Evolutionary conservation across 2,888 invertebrate genomes (phyloP).

Genomic region (Ornithoptera priamus): DNA sequence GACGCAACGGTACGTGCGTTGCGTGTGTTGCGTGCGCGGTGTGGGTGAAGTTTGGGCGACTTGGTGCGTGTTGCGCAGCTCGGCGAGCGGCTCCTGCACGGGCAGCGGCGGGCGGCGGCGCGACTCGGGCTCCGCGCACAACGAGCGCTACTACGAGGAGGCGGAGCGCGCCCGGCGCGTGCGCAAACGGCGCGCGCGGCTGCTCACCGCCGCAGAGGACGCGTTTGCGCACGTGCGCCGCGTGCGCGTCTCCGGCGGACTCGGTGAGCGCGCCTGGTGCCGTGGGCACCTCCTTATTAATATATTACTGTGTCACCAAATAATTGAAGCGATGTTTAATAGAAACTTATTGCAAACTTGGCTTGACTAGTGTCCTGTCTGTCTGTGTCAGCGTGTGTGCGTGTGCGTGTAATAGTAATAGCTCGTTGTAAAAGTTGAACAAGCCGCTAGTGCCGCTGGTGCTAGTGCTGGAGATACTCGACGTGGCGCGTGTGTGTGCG

Average conservation of each 20-base stretch:
- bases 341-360: not conserved
- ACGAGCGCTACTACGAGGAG: slow-evolving; percentile 98
- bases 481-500: too few species aligned
- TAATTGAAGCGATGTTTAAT: too few species aligned
- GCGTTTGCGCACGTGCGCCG: slow-evolving; percentile 98
- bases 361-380: too few species aligned
- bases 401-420: too few species aligned
- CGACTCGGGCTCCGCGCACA: slow-evolving; percentile 94
- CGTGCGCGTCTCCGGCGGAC: slow-evolving; percentile 72
- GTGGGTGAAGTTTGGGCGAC: too few species aligned
- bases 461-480: too few species aligned
- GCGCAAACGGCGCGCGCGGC: slow-evolving; percentile 92
- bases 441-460: too few species aligned
- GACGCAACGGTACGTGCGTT: too few species aligned
- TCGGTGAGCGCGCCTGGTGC: slow-evolving; percentile 44
- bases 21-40: too few species aligned
- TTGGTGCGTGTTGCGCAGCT: slow-evolving; percentile 35
- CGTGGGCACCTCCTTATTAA: not conserved
- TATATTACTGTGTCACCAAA: too few species aligned
- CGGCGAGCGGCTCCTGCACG: slow-evolving; percentile 57
- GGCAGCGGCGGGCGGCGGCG: slow-evolving; percentile 89
- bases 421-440: too few species aligned
- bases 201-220: slow-evolving; percentile 97
- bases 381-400: too few species aligned
- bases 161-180: slow-evolving; percentile 97